Base-by-base conservation (phyloP, 2,113 vertebrate species). In the Cnemophilus loriae region DNA sequence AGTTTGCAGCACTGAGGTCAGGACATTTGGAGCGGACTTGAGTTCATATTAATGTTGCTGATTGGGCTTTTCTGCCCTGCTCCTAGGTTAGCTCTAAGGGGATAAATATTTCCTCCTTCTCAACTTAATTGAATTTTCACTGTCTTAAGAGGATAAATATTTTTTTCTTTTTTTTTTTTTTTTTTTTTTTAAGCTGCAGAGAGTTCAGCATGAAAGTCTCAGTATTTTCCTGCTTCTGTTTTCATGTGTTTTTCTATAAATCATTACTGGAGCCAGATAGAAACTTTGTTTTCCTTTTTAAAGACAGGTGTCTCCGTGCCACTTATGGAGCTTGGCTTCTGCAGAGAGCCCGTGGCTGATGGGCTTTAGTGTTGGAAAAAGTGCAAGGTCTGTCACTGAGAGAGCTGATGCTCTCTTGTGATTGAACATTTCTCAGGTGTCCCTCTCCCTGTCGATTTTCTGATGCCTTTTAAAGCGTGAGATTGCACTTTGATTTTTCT, bases 231-330 rank as follows among this genome's bases (percentile, higher is more conserved):
- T 44, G 16, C 17, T 73, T 57, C n/a, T 14, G 0, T 35, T 52
- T 79, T 50, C 20, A 11, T 13, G 11, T 56, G 5, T 47, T 89
- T 67, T n/a, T 53, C 22, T n/a, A 14, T 35, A 74, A 46, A 47
- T n/a, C 46, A 55, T 0, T 37, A 39, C 19, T 44, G 21, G 39
- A 55, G 16, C 24, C 19, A 82, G 80, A 35, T 0, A 80, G 8
- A 60, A 71, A 20, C 6, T 61, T 74, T 23, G 3, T 33, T 68
- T 75, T 69, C 23, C 21, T 37, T 33, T 67, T 61, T 26, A 9
- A 50, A 47, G 50, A 4, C 16, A 5, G 12, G 4, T 53, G 9
- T 35, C 4, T 64, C 60, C 6, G 3, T 69, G 39, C 8, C 19
- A 30, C 14, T 41, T 9, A 12, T 12, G 37, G 60, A 68, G 14